phyloP scores from a whole-genome alignment of 2,113 vertebrate species.

The Beaufortia kweichowensis region DNA sequence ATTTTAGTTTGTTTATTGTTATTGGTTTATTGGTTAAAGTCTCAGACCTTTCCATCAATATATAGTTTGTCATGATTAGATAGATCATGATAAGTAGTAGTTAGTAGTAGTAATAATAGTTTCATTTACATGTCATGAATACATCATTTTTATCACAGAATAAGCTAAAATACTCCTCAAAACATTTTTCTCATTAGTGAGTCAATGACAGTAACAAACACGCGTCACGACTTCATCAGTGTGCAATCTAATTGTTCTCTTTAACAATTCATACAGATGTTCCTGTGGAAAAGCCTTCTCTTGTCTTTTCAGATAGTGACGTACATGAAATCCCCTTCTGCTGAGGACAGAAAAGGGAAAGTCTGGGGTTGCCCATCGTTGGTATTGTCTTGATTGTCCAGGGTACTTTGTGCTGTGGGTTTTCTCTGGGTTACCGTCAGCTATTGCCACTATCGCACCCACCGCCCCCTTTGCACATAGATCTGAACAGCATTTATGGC shows the following conservation, averaged over 20 bases:
- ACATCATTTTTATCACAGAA: too few species aligned
- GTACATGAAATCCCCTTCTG: slow-evolving; percentile 16
- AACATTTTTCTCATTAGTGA: background rate
- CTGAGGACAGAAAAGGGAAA: slow-evolving; percentile 1
- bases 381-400: slow-evolving; percentile 17
- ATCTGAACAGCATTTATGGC: slow-evolving; percentile 42
- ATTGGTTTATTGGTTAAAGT: too few species aligned
- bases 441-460: slow-evolving; percentile 15
- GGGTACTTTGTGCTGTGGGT: slow-evolving; percentile 1
- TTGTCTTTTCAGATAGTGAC: slow-evolving; percentile 21
- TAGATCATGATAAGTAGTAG: too few species aligned
- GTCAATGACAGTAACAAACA: background rate
- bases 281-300: background rate
- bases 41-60: too few species aligned
- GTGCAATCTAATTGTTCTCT: background rate
- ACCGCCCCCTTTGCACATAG: slow-evolving; percentile 37
- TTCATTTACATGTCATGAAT: too few species aligned
- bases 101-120: too few species aligned
- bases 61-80: too few species aligned
- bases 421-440: slow-evolving; percentile 37
- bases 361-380: background rate
- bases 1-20: too few species aligned
- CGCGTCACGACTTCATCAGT: background rate
- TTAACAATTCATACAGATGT: background rate
- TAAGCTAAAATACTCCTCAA: background rate